Evolutionary conservation across 2,113 vertebrate genomes (phyloP), one percentile per base, ranked within the genome.

Genomic region (Hyperoodon ampullatus): DNA sequence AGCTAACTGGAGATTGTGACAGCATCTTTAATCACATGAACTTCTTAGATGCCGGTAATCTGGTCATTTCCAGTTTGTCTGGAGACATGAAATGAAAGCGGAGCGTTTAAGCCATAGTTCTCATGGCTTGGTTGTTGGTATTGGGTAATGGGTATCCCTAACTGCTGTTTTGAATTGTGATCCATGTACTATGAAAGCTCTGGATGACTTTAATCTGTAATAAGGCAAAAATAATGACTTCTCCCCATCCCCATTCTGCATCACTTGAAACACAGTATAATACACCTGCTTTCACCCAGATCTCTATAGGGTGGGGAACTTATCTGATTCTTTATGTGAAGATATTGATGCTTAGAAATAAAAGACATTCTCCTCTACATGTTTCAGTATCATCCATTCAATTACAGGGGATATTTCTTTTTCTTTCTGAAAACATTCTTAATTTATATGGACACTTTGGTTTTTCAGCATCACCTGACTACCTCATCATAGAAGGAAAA

Each of bases 401-500:
- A 26, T 30, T 28, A n/a, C 2, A 39, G 8, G 39, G 24, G 2
- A 0, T 65, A 55, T 44, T 66, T 63, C 55, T 15, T 68, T 30
- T 80, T 58, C 26, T 16, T 85, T 81, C 82, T 71, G 33, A 60
- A 44, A 91, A 39, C 23, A 66, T 66, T 66, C 72, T 26, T 84
- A 39, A 87, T 93, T 70, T 92, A 50, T 35, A 18, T 71, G 42
- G 44, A 39, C 6, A 33, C 5, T 70, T 21, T 24, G 23, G 28
- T 50, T 90, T 60, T 97, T 94, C 66, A 9, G 66, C 78, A 82
- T 83, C 42, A 18, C 10, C 71, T 94, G 82, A 85, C 74, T 26
- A 71, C 47, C 95, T 96, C 19, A 47, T 0, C 4, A 91, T 92
- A 61, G 97, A 68, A 2, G 98, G 97, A 84, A 96, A 65, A 98